Conservation (phyloP, 2,113 vertebrate species). For the Ciconia maguari region DNA sequence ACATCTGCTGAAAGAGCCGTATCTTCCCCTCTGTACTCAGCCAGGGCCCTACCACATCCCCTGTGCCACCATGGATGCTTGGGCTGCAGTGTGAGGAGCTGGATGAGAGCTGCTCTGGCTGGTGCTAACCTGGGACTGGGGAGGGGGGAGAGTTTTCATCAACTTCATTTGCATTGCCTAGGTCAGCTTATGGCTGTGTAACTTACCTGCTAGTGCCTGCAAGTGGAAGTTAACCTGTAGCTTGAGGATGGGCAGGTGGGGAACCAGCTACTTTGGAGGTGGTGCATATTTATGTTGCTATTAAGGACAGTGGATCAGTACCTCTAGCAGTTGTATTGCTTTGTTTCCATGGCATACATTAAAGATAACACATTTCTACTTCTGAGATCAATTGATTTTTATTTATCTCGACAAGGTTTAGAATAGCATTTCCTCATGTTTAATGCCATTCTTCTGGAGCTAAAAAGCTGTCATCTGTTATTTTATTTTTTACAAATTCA, state of each 20-base stretch:
- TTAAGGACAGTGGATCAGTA: not conserved
- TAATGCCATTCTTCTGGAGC: not conserved
- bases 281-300: rapidly evolving
- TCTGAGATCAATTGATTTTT: not conserved
- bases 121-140: not conserved
- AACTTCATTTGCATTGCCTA: not conserved
- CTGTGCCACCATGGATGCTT: not conserved
- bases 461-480: not conserved
- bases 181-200: not conserved
- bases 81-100: not conserved
- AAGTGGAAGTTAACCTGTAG: not conserved
- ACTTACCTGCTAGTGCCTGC: not conserved
- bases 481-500: not conserved
- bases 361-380: not conserved
- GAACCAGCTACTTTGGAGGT: not conserved
- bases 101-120: not conserved
- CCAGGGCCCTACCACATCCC: rapidly evolving
- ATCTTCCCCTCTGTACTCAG: not conserved
- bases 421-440: not conserved
- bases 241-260: not conserved
- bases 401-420: not conserved
- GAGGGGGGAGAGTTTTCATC: not conserved
- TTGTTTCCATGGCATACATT: not conserved
- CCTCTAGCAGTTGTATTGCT: not conserved
- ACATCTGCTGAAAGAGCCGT: not conserved